phyloP scores from a whole-genome alignment of 1,140 invertebrate species.

The Pararge aegeria region DNA sequence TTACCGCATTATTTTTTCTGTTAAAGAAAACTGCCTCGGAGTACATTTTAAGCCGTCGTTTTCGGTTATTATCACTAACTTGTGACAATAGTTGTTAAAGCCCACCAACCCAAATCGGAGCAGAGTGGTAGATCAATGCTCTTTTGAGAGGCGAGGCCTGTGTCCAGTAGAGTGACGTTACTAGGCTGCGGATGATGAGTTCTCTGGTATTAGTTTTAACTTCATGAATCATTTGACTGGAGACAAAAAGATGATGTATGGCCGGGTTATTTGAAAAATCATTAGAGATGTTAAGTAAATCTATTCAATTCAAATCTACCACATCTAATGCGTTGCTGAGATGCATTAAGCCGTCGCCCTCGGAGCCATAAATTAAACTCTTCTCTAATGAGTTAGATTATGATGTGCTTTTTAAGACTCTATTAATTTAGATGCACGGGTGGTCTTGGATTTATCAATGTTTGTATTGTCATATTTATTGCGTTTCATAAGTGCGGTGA shows the following conservation, averaged over 20 bases:
- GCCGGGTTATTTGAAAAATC: constrained; percentile 15
- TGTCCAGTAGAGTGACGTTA: too few relatives aligned
- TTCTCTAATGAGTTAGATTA: constrained; percentile 61
- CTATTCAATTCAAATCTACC: constrained; percentile 12
- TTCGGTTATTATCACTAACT: too few relatives aligned
- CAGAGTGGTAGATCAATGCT: too few relatives aligned
- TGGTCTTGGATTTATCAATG: constrained; percentile 41
- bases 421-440: constrained; percentile 46
- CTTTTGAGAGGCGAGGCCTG: too few relatives aligned
- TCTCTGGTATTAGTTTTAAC: neutral
- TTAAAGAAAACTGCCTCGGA: too few relatives aligned
- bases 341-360: constrained; percentile 21
- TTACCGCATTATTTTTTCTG: too few relatives aligned
- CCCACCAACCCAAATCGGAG: too few relatives aligned
- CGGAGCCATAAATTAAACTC: constrained; percentile 52
- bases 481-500: neutral
- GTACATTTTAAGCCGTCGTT: too few relatives aligned
- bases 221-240: constrained; percentile 15
- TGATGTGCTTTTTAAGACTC: constrained; percentile 44
- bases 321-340: neutral
- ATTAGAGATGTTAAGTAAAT: constrained; percentile 25
- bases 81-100: too few relatives aligned
- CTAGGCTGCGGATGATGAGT: neutral
- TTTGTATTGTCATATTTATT: constrained; percentile 25
- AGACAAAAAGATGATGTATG: constrained; percentile 25